Base-by-base conservation (phyloP, 2,888 invertebrate genomes). In the Eupsilia transversa region DNA sequence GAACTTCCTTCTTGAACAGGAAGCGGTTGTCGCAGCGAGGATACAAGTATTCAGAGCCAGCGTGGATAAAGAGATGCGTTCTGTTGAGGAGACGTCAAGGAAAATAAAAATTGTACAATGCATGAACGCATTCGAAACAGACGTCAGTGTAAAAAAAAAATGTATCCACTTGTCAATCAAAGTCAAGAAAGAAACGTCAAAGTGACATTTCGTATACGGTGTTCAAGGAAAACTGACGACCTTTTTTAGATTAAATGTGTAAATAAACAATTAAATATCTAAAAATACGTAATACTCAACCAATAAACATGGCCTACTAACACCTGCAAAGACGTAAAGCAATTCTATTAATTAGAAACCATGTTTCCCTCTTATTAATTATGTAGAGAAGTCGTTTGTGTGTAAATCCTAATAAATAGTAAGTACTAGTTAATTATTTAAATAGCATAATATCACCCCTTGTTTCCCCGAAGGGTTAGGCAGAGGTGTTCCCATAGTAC, bases 241-340 rank as follows among this genome's bases (percentile, higher is more conserved):
- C 35, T 23, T 23, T 27, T 69, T 20, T 46, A 61, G 35, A 77
- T 17, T 69, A 54, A 33, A 38, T 61, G 33, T 77, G 76, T 76
- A 70, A 77, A 77, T 77, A 77, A 77, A 77, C 76, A 77, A 57
- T 70, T 49, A 30, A 14, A 38, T 56, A 41, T 0, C 6, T 4
- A 17, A 61, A 59, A 61, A 61, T 61, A 77, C 69, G 3, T 49
- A 63, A 7, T n/a, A 41, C 17, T 27, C 4, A 33, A 77, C 4
- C 6, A 27, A 27, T 9, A 27, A 77, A 56, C 10, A 66, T 75
- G 66, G 10, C 30, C 20, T 66, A 59, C 0, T 60, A 75, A 46
- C 35, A 30, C 10, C 20, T 60, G 27, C 7, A 54, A 43, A 4
- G 41, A 59, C 41, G 1, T 60, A 41, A 30, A 65, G 14, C 17